Percentiles rank a stretch among this genome's conserved stretches.
Conservation (phyloP, 1,140 invertebrate genomes). For the Mylabris phalerata region DNA sequence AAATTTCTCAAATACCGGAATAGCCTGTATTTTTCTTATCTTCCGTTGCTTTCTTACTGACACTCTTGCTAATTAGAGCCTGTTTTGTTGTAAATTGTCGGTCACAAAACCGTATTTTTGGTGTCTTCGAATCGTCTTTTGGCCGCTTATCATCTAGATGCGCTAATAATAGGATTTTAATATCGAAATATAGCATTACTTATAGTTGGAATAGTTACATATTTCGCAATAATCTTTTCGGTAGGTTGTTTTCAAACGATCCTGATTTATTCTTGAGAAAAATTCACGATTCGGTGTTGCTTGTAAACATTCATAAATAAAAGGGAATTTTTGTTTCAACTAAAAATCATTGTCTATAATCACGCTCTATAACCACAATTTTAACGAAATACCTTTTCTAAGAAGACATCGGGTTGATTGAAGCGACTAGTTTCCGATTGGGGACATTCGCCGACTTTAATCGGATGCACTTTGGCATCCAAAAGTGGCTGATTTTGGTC, state of each 20-base stretch:
- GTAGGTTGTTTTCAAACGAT: conserved; percentile 52
- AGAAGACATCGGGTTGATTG: conserved; percentile 49
- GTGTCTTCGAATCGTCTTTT: neutral
- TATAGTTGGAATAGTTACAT: conserved; percentile 40
- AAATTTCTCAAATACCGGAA: conserved; percentile 8
- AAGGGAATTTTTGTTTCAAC: conserved; percentile 53
- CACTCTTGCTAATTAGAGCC: too few relatives aligned
- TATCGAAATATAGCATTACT: neutral
- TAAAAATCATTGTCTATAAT: conserved; percentile 23
- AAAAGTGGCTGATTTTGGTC: conserved; percentile 47
- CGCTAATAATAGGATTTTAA: neutral
- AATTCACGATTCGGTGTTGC: conserved; percentile 47
- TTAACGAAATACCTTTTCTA: conserved; percentile 45
- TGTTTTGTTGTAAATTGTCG: too few relatives aligned
- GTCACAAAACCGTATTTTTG: neutral
- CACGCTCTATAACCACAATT: neutral
- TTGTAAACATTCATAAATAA: conserved; percentile 51
- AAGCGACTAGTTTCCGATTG: conserved; percentile 44
- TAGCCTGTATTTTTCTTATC: conserved; percentile 4
- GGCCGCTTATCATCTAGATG: too few relatives aligned
- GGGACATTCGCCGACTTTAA: conserved; percentile 45
- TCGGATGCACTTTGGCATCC: conserved; percentile 52
- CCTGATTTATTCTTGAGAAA: conserved; percentile 48
- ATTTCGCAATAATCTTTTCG: conserved; percentile 50
- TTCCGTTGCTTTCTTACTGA: conserved; percentile 3